phyloP scores from a whole-genome alignment of 2,113 vertebrate species.

The Nibea albiflora region DNA sequence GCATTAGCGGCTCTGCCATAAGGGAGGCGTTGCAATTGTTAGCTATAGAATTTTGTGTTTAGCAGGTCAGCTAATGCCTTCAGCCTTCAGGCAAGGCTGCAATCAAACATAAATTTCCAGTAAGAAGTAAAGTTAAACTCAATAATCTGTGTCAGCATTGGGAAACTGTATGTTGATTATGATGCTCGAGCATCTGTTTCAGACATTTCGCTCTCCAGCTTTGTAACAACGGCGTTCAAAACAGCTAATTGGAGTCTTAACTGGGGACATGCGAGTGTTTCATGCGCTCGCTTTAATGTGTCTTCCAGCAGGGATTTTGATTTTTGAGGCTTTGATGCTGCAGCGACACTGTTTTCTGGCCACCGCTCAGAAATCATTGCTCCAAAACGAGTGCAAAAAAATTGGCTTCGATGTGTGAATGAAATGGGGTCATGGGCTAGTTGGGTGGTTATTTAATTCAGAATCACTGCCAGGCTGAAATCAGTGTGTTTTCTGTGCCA shows the following conservation, averaged over 20 bases:
- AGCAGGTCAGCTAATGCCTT: not conserved
- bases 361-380: slow-evolving; percentile 34
- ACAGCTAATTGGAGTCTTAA: no score
- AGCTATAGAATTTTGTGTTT: not conserved
- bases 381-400: slow-evolving; percentile 37
- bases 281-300: slow-evolving; percentile 51
- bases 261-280: slow-evolving; percentile 10
- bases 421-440: slow-evolving; percentile 46
- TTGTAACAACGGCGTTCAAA: not conserved
- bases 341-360: slow-evolving; percentile 35
- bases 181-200: not conserved
- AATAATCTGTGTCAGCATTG: no score
- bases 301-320: slow-evolving; percentile 46
- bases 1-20: no score
- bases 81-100: not conserved
- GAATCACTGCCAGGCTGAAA: slow-evolving; percentile 46
- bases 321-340: slow-evolving; percentile 45
- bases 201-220: not conserved
- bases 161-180: not conserved
- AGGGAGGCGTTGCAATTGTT: not conserved
- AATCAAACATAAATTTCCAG: not conserved
- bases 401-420: slow-evolving; percentile 48
- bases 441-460: slow-evolving; percentile 52
- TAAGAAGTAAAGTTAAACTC: no score
- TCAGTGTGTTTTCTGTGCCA: slow-evolving; percentile 31